Percentiles rank a stretch among this genome's conserved stretches.
phyloP scores from a whole-genome alignment of 2,797 vertebrate species.

The Phrynocephalus guinanensis region DNA sequence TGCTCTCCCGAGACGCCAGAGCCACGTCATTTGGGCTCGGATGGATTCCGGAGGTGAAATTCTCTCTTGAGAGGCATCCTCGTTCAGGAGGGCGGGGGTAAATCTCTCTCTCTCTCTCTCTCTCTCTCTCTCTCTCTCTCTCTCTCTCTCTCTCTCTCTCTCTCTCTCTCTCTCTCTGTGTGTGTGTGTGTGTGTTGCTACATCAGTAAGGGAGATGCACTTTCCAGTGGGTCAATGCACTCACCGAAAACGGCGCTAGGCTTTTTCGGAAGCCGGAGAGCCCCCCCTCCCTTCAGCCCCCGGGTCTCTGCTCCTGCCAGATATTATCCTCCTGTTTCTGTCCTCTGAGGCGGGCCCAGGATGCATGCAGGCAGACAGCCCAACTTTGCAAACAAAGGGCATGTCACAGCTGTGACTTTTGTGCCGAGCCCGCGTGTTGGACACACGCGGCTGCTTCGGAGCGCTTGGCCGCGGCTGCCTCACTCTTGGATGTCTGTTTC shows the following conservation, averaged over 20 bases:
- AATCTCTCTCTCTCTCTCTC: not conserved
- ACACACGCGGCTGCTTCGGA: not conserved
- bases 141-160: constrained; percentile 31
- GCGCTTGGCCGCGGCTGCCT: not conserved
- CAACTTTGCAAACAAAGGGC: constrained; percentile 54
- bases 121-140: constrained; percentile 29
- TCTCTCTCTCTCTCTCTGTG: not conserved
- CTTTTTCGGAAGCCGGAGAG: not conserved
- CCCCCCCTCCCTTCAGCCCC: too few relatives aligned
- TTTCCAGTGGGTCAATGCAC: not conserved
- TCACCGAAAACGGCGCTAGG: not conserved
- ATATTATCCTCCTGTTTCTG: too few relatives aligned
- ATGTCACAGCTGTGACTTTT: constrained; percentile 14
- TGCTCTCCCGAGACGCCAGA: not conserved
- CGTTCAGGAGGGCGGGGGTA: not conserved
- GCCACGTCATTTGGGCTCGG: not conserved
- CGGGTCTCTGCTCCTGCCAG: too few relatives aligned
- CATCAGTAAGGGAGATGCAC: too few relatives aligned
- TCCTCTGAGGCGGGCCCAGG: too few relatives aligned
- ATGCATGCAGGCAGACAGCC: constrained; percentile 8
- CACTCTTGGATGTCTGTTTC: fast-evolving
- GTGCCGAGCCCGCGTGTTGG: not conserved
- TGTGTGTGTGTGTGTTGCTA: too few relatives aligned
- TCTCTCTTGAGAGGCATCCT: not conserved
- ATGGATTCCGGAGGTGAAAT: not conserved